Evolutionary conservation across 2,888 invertebrate species (phyloP).

Genomic region (Caenorhabditis virilis): DNA sequence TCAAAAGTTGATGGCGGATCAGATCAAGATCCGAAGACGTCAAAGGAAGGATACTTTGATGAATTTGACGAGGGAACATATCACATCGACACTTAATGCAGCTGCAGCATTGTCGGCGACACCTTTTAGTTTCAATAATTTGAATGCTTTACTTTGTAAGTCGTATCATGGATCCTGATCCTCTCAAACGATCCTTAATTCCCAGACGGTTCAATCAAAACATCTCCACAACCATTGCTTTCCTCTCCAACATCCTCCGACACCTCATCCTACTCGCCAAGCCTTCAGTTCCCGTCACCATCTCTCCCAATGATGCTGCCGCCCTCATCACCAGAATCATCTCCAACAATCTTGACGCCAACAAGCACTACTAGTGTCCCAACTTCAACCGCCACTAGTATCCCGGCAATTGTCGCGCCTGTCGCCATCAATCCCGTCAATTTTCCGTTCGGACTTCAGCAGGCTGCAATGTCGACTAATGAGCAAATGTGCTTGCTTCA

Average conservation of each 20-base stretch:
- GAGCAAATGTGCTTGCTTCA: constrained; percentile 19
- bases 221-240: constrained; percentile 35
- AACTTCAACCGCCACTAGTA: constrained; percentile 1
- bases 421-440: constrained; percentile 34
- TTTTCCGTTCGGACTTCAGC: constrained; percentile 22
- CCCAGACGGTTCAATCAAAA: constrained; percentile 38
- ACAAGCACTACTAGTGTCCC: constrained; percentile 11
- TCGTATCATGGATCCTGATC: not conserved
- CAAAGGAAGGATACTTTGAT: constrained; percentile 63
- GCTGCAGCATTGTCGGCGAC: constrained; percentile 46
- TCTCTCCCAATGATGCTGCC: constrained; percentile 19
- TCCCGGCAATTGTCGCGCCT: constrained; percentile 32
- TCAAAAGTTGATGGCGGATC: constrained; percentile 61
- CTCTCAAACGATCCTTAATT: not conserved
- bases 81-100: constrained; percentile 50
- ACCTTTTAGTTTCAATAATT: constrained; percentile 28
- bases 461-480: constrained; percentile 1
- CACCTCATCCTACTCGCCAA: constrained; percentile 42
- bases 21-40: constrained; percentile 56
- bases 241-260: constrained; percentile 48
- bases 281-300: constrained; percentile 34
- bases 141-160: constrained; percentile 48
- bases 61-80: constrained; percentile 59
- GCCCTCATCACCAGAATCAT: constrained; percentile 16
- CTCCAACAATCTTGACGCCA: constrained; percentile 17